Evolutionary conservation across 2,113 vertebrate species (phyloP), one percentile per base, ranked within the genome.

Genomic region (Xenopus laevis): DNA sequence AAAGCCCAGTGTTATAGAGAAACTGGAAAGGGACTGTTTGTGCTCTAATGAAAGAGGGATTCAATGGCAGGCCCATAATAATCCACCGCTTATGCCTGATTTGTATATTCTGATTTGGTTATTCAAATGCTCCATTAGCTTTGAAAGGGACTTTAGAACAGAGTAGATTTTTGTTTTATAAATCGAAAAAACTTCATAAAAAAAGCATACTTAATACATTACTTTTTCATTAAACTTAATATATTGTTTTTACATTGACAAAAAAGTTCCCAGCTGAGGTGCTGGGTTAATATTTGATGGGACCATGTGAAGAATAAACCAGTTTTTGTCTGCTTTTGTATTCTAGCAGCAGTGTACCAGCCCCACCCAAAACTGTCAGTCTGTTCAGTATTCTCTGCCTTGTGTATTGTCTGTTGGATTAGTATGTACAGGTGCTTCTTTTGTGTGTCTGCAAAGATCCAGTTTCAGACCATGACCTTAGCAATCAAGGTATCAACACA

Each of bases 381-480:
- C 7, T 60, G 18, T 60, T 60, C 16, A 20, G 55, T 16, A 23
- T 23, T 55, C 15, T 50, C 4, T 13, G 58, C 7, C 13, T 60
- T 7, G 55, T 60, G 58, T 23, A 60, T 27, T 72, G 71, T 72
- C 20, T 71, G 70, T 7, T 33, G 58, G 59, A 71, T 71, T 52
- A 53, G 60, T 40, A 47, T 72, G 15, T 46, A 11, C 27, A 53
- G 11, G 7, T 4, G 18, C 20, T 60, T 60, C 6, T 60, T 21
- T 60, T 60, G 33, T 65, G 53, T n/a, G 53, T 9, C 53, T 55
- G 15, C 17, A n/a, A 55, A 55, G 13, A 65, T 61, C 62, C 18
- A 63, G 47, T 64, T 16, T 52, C 9, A 47, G 59, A 45, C 8
- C 15, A 45, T 63, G 61, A 72, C 47, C 50, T 33, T n/a, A 52